phyloP scores from a whole-genome alignment of 2,888 invertebrate genomes.

The Leptopilina syphax region DNA sequence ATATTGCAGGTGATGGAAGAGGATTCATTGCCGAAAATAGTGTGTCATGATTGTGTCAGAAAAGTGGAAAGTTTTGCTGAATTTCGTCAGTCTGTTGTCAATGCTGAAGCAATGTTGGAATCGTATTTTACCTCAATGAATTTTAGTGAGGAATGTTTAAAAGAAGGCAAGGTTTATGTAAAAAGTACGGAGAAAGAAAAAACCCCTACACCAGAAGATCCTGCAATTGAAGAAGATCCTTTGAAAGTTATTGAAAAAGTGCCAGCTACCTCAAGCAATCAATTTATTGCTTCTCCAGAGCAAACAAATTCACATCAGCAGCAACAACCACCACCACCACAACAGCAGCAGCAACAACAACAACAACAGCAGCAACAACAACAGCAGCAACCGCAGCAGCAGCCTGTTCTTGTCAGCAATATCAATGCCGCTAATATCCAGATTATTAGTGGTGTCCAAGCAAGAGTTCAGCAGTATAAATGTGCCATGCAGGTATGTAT shows the following conservation, averaged over 20 bases:
- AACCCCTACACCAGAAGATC: constrained; percentile 60
- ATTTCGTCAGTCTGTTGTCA: constrained; percentile 82
- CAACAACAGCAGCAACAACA: too few relatives aligned
- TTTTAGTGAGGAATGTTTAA: constrained; percentile 81
- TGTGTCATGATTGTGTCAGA: constrained; percentile 82
- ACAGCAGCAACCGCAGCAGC: constrained; percentile 58
- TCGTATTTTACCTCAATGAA: constrained; percentile 82
- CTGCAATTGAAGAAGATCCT: constrained; percentile 62
- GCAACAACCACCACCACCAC: constrained; percentile 41
- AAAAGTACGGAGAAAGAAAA: constrained; percentile 72
- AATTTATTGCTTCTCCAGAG: constrained; percentile 46
- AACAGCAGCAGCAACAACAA: too few relatives aligned
- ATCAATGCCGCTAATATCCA: constrained; percentile 76
- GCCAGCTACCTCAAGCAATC: constrained; percentile 47
- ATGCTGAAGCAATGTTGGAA: constrained; percentile 83
- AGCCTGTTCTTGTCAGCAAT: constrained; percentile 73
- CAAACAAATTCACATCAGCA: constrained; percentile 67
- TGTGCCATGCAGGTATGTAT: constrained; percentile 76
- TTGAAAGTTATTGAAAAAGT: constrained; percentile 66
- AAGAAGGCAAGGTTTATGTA: constrained; percentile 80
- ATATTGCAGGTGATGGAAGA: constrained; percentile 79
- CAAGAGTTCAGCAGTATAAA: constrained; percentile 76
- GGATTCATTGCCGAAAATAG: constrained; percentile 84
- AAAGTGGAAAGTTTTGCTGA: constrained; percentile 81
- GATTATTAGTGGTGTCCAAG: constrained; percentile 75